Evolutionary conservation across 2,113 vertebrate species (phyloP), one percentile per base, ranked within the genome.

Genomic region (Monopterus albus): DNA sequence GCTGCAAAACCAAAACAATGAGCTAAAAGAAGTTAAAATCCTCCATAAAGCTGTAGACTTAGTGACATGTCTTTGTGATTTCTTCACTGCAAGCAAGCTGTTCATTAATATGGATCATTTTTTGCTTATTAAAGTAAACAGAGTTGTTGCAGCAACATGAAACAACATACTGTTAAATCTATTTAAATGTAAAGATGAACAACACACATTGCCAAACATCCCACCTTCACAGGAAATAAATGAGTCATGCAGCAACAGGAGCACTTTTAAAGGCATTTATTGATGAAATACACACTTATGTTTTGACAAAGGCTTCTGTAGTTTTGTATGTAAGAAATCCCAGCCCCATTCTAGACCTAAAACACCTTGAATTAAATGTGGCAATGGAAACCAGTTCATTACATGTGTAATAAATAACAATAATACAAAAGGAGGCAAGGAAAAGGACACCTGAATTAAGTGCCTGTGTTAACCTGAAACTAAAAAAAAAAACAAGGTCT

Each of bases 251-350:
- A 21, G 7, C 15, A 28, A 2, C 33, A 26, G 9, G 5, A 15
- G 13, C 62, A 85, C 76, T 88, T 91, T 93, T 85, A 91, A 94
- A 94, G 91, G 91, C 92, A 93, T 94, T 94, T 94, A 94, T 94
- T 94, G 87, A 92, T 93, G 89, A 93, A 94, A 94, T 94, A 93
- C 92, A 94, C 92, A 93, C 84, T 91, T 86, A 90, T 66, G 78
- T 87, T 88, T 90, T 91, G 88, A 92, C 89, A 92, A 94, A 94
- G 91, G 90, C 87, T 77, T 91, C 84, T 86, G 87, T 90, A 89
- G 85, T 89, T 89, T 89, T 88, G 88, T 86, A 86, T 55, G 80
- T 84, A 86, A 84, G 86, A 92, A 93, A 92, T 86, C 84, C 83
- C 84, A 90, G 70, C 85, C 85, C 83, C 82, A 43, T 78, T 72